Conservation (phyloP, 2,797 vertebrate genomes). For the Sebastiscus albofasciatus region DNA sequence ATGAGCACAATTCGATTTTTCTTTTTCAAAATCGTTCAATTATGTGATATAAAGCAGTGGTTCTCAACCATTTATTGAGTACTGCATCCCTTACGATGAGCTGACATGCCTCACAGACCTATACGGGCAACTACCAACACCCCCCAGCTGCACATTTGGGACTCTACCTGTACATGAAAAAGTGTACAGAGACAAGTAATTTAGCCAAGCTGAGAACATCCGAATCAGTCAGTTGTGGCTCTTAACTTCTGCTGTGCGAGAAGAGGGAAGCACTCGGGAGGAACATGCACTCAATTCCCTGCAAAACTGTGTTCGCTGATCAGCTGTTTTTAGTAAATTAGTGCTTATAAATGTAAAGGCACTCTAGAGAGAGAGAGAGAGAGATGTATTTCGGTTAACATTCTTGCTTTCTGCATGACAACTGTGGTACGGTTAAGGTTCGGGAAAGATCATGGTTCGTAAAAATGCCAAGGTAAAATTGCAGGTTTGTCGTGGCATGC, state of each 20-base stretch:
- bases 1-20: too few relatives aligned
- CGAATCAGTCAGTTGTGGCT: background rate
- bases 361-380: too few relatives aligned
- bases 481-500: background rate
- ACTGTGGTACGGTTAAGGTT: background rate
- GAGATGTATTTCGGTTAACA: background rate
- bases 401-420: background rate
- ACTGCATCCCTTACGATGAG: background rate
- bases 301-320: background rate
- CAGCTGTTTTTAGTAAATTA: background rate
- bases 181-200: background rate
- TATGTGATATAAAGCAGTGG: background rate
- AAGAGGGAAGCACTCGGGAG: background rate
- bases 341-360: too few relatives aligned
- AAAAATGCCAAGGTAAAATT: background rate
- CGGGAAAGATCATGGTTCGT: background rate
- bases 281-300: too few relatives aligned
- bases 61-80: background rate
- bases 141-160: too few relatives aligned
- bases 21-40: too few relatives aligned
- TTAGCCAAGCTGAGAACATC: background rate
- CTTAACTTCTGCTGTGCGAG: background rate
- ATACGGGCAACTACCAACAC: background rate
- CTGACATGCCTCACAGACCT: background rate
- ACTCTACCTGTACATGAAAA: background rate